Evolutionary conservation across 2,888 invertebrate genomes (phyloP).

Genomic region (Anthophora plumipes): DNA sequence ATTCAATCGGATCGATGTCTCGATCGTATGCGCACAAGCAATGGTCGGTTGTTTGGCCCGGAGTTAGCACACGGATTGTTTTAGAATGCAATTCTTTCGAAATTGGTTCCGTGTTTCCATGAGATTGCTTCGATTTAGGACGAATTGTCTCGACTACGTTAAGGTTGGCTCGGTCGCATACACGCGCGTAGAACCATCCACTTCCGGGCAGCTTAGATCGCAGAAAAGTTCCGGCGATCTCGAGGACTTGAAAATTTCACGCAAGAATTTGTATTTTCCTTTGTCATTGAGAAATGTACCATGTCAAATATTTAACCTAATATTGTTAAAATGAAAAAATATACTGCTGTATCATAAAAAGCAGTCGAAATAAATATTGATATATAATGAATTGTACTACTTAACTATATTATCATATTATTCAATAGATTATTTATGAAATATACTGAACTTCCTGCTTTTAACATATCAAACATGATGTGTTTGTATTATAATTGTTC

Average conservation of each 20-base stretch:
- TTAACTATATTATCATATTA: no score
- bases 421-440: no score
- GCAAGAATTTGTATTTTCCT: no score
- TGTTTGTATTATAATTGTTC: no score
- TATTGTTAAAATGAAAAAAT: no score
- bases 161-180: conserved; percentile 33
- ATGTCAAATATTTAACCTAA: no score
- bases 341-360: no score
- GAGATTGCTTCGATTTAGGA: conserved; percentile 79
- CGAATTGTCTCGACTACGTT: conserved; percentile 70
- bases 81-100: conserved; percentile 81
- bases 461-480: no score
- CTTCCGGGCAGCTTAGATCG: conserved; percentile 31
- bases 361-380: no score
- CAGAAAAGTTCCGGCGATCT: conserved; percentile 42
- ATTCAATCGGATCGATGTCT: conserved; percentile 33
- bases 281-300: no score
- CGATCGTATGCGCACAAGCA: conserved; percentile 53
- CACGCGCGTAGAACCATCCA: not conserved
- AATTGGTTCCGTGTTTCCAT: conserved; percentile 80
- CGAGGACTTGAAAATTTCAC: conserved; percentile 9
- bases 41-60: conserved; percentile 63
- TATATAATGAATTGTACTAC: no score
- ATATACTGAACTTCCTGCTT: no score
- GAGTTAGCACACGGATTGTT: conserved; percentile 73